Evolutionary conservation across 2,888 invertebrate species (phyloP).

Genomic region (Lottia scabra): DNA sequence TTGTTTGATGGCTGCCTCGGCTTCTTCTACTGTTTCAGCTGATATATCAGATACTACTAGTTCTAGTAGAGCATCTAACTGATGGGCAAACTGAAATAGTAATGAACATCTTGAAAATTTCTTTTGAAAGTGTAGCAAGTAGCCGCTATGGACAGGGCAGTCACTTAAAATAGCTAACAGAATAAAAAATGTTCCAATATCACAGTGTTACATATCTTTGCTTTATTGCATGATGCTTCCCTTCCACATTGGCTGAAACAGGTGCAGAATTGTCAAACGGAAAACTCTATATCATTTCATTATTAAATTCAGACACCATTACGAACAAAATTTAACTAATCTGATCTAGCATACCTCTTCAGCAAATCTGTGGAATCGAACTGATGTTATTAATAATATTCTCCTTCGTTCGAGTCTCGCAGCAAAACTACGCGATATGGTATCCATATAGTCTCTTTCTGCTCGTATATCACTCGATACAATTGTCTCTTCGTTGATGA

Average conservation of each 20-base stretch:
- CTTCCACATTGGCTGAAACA: no score
- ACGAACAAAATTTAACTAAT: not conserved
- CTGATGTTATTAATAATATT: slow-evolving; percentile 81
- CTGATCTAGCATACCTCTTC: slow-evolving; percentile 79
- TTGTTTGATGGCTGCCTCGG: slow-evolving; percentile 60
- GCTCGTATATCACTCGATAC: slow-evolving; percentile 77
- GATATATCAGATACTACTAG: slow-evolving; percentile 66
- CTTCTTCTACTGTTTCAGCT: slow-evolving; percentile 58
- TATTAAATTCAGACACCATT: no score
- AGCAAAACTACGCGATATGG: slow-evolving; percentile 83
- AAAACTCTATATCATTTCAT: no score
- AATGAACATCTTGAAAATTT: no score
- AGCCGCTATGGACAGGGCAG: no score
- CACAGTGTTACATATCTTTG: no score
- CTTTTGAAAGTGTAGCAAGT: no score
- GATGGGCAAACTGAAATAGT: slow-evolving; percentile 66
- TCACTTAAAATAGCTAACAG: no score
- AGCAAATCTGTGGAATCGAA: slow-evolving; percentile 81
- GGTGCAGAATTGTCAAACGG: no score
- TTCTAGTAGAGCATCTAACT: slow-evolving; percentile 66
- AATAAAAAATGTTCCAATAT: no score
- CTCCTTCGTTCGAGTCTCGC: slow-evolving; percentile 80
- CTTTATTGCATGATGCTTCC: no score
- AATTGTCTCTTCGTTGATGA: slow-evolving; percentile 69
- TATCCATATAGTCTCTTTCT: slow-evolving; percentile 85